phyloP scores from a whole-genome alignment of 2,797 vertebrate genomes.

The Chiloscyllium punctatum region DNA sequence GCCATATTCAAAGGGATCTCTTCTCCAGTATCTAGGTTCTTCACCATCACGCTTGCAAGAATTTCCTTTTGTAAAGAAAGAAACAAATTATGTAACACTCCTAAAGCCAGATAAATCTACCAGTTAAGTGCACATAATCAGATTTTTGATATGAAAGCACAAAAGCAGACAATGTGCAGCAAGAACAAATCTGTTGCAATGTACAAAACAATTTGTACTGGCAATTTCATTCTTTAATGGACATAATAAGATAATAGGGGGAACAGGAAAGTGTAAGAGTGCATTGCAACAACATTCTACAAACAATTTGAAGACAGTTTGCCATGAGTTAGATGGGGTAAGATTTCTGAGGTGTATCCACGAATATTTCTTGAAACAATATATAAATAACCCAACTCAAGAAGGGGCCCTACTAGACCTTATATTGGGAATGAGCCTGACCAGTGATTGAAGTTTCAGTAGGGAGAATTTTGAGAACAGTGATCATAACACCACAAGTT shows the following conservation, averaged over 20 bases:
- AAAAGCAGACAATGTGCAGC: background rate
- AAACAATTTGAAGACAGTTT: no score
- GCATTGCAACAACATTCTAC: background rate
- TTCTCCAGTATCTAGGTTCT: slow-evolving; percentile 97
- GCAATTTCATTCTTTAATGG: no score
- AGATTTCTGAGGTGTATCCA: no score
- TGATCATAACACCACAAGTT: no score
- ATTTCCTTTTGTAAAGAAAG: slow-evolving; percentile 75
- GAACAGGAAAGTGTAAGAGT: no score
- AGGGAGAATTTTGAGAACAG: no score
- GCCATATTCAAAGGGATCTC: slow-evolving; percentile 96
- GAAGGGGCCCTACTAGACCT: no score
- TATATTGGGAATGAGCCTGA: no score
- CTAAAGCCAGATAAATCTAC: background rate
- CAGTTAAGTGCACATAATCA: background rate
- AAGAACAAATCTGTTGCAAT: background rate
- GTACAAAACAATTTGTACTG: background rate
- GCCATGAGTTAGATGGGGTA: no score
- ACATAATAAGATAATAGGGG: background rate
- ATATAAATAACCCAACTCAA: no score
- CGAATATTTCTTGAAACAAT: no score
- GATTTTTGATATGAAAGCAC: background rate
- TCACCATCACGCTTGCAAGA: slow-evolving; percentile 97
- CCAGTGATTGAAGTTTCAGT: no score
- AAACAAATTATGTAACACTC: slow-evolving; percentile 38